phyloP scores from a whole-genome alignment of 2,113 vertebrate genomes.

The Nycticryphes semicollaris region DNA sequence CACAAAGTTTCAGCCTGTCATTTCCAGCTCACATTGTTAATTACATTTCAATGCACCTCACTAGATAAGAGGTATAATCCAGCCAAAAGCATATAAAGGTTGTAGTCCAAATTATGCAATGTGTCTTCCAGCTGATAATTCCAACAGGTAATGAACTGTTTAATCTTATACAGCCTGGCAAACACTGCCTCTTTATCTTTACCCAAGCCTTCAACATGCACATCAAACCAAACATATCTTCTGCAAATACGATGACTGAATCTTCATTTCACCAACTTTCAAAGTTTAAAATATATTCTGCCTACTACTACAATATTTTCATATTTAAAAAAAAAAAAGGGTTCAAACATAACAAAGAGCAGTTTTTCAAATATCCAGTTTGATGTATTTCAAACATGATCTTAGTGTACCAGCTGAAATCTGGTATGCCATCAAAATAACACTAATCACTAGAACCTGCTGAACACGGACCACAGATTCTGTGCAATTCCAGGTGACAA shows the following conservation, averaged over 20 bases:
- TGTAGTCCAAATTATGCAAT: constrained; percentile 24
- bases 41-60: constrained; percentile 4
- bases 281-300: background rate
- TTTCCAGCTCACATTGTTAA: background rate
- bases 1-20: background rate
- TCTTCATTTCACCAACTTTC: background rate
- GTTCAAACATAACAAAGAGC: background rate
- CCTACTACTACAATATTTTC: background rate
- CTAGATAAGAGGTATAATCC: constrained; percentile 28
- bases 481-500: background rate
- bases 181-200: constrained; percentile 24
- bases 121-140: constrained; percentile 48
- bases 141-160: constrained; percentile 50
- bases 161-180: constrained; percentile 25
- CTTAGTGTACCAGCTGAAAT: background rate
- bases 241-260: background rate
- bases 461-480: background rate
- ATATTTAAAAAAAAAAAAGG: background rate
- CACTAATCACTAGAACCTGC: background rate
- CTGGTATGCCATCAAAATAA: background rate
- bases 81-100: constrained; percentile 13
- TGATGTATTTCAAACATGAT: background rate
- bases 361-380: background rate
- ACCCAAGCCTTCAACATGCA: background rate
- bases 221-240: constrained; percentile 4